Base-by-base conservation (phyloP, 2,797 vertebrate genomes). In the Anableps anableps region DNA sequence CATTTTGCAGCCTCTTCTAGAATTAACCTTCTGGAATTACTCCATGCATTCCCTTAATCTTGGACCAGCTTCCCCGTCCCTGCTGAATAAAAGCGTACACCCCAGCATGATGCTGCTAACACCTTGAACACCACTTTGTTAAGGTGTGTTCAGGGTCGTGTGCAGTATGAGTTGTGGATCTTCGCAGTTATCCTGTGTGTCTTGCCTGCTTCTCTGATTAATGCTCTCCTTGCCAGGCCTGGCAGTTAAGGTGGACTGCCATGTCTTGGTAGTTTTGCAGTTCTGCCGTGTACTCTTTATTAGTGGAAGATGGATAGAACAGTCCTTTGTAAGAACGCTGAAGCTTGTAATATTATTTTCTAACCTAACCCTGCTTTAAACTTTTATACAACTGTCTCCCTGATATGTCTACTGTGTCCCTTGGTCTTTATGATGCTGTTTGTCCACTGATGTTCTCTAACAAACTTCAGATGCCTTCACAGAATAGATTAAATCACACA, bases 401-500 rank as follows among this genome's bases (percentile, higher is more conserved):
- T 41, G 5, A 26, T 38, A 11, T 43, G 66, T 43, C 66, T 43
- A 23, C 38, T 16, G 23, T n/a, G 23, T 43, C 11, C 53, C 26
- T n/a, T n/a, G 53, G 53, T 70, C 66, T 16, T 70, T 38, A 6
- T 43, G 66, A n/a, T 14, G 23, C 21, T 14, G 66, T 70, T 70
- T 70, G 66, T 43, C 38, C 38, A 43, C 23, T 14, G 11, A 7
- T 43, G 23, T 7, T 70, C 66, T 41, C 66, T 70, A 43, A 70
- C 36, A 70, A 41, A 70, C 38, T 38, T 70, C 66, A 43, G 66
- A 70, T 41, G 66, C 66, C 66, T n/a, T 41, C 66, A 70, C 38
- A 70, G 38, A 23, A 43, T 5, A 43, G 66, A 43, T 41, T 43
- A 26, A 26, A 70, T 41, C 66, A 26, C 66, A 41, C 10, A n/a